Percentiles rank a stretch among this genome's conserved stretches.
These are phyloP conservation scores for Stictocephala bisonia DNA, from an alignment of 2,888 invertebrate genomes.

Conservation along the genomic window DNA sequence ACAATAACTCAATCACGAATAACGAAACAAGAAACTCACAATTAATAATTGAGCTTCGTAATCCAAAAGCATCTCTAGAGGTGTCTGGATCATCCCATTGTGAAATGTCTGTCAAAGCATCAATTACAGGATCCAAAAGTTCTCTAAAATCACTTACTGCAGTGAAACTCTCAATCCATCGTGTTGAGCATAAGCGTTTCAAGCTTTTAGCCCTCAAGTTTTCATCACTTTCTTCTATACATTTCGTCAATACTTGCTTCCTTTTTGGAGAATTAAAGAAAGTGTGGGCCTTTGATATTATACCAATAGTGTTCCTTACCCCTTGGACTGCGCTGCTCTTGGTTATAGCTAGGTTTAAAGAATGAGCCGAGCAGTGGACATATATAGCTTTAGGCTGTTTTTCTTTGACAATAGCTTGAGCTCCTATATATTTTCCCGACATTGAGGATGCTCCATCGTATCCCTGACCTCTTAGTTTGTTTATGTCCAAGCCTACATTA, in stretches of 20 bases:
- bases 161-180: too few relatives aligned
- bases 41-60: too few relatives aligned
- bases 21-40: too few relatives aligned
- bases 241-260: constrained; percentile 3
- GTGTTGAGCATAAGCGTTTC: too few relatives aligned
- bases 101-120: too few relatives aligned
- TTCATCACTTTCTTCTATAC: constrained; percentile 10
- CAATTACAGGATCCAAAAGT: too few relatives aligned
- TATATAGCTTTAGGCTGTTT: constrained; percentile 43
- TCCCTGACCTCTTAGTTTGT: constrained; percentile 43
- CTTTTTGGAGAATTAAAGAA: constrained; percentile 39
- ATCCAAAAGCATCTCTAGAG: too few relatives aligned
- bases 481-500: too few relatives aligned
- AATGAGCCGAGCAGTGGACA: constrained; percentile 43
- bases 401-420: constrained; percentile 38
- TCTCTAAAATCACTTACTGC: too few relatives aligned
- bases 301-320: constrained; percentile 26
- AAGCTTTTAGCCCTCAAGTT: too few relatives aligned
- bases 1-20: too few relatives aligned
- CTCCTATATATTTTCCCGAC: constrained; percentile 42
- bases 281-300: constrained; percentile 2
- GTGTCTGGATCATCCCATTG: too few relatives aligned
- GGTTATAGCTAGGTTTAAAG: constrained; percentile 38
- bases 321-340: not conserved
- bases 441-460: constrained; percentile 44